Evolutionary conservation across 2,888 invertebrate species (phyloP).

Genomic region (Sepioteuthis lessoniana): DNA sequence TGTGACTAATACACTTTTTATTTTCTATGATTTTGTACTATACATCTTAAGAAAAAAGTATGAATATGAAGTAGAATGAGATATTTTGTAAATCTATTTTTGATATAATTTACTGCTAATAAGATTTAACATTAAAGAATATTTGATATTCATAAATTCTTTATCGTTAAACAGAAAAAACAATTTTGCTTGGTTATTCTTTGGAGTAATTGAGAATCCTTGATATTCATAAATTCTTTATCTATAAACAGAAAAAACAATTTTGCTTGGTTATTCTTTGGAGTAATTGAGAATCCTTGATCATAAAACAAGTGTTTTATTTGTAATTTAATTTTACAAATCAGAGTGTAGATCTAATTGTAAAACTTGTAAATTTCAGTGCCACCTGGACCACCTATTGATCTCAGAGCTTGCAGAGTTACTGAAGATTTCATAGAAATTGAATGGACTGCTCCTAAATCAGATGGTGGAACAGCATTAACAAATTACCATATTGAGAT

Average conservation of each 20-base stretch:
- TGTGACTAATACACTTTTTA: background rate
- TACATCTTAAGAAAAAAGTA: too few relatives aligned
- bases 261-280: slow-evolving; percentile 83
- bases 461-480: slow-evolving; percentile 70
- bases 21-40: too few relatives aligned
- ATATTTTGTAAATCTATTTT: too few relatives aligned
- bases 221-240: slow-evolving; percentile 34
- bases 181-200: slow-evolving; percentile 83
- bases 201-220: slow-evolving; percentile 61
- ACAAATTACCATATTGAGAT: slow-evolving; percentile 66
- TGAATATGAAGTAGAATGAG: too few relatives aligned
- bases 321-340: background rate
- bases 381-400: slow-evolving; percentile 50
- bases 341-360: background rate
- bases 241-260: too few relatives aligned
- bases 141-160: too few relatives aligned
- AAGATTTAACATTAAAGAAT: too few relatives aligned
- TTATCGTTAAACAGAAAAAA: too few relatives aligned
- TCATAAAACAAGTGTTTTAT: background rate
- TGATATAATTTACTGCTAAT: too few relatives aligned
- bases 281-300: slow-evolving; percentile 62
- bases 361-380: slow-evolving; percentile 40
- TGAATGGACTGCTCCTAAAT: slow-evolving; percentile 68
- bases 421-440: slow-evolving; percentile 67
- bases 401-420: slow-evolving; percentile 49